These are phyloP conservation scores for Sphaeramia orbicularis DNA, from an alignment of 2,797 vertebrate genomes.

Conservation along the genomic window DNA sequence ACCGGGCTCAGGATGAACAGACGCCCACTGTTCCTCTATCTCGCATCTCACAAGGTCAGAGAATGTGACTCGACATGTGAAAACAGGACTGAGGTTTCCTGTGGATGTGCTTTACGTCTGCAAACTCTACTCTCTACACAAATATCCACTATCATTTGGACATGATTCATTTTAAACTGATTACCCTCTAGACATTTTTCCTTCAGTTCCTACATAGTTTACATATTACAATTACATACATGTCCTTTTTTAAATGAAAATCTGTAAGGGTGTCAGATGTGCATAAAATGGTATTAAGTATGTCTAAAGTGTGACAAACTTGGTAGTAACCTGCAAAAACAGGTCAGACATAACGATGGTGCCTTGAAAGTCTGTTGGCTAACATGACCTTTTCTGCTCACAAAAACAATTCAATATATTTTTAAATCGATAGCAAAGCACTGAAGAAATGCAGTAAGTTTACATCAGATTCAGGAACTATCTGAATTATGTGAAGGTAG, in stretches of 20 bases:
- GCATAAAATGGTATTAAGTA: not conserved
- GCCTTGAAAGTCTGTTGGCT: not conserved
- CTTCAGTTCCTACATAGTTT: too few relatives aligned
- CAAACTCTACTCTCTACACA: not conserved
- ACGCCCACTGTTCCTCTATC: constrained; percentile 41
- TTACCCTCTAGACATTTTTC: too few relatives aligned
- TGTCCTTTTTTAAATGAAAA: too few relatives aligned
- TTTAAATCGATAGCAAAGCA: not conserved
- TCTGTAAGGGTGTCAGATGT: not conserved
- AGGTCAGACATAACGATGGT: not conserved
- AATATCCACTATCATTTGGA: not conserved
- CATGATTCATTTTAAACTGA: not conserved
- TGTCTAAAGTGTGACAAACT: not conserved
- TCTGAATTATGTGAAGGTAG: constrained; percentile 9
- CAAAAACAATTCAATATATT: not conserved
- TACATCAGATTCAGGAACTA: not conserved
- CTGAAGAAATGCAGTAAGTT: not conserved
- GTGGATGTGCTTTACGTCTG: constrained; percentile 4
- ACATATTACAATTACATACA: too few relatives aligned
- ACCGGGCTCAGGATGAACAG: constrained; percentile 39
- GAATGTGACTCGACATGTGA: constrained; percentile 39
- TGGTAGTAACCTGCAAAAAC: not conserved
- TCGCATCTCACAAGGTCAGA: constrained; percentile 28
- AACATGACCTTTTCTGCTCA: not conserved
- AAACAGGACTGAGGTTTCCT: constrained; percentile 14